Conservation (phyloP, 2,113 vertebrate genomes). For the Lutjanus erythropterus region DNA sequence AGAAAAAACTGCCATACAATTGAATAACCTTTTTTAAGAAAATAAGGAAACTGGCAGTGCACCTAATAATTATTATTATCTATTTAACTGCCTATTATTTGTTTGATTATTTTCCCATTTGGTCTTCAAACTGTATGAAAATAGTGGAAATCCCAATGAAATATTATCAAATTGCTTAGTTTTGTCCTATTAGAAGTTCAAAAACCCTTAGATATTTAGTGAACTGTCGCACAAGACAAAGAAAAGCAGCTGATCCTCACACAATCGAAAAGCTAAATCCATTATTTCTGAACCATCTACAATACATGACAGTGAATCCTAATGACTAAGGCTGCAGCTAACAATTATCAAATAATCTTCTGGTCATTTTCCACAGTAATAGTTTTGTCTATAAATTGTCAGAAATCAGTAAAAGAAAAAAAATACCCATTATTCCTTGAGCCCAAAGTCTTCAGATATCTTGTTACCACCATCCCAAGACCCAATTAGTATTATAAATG, state of each 20-base stretch:
- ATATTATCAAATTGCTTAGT: not conserved
- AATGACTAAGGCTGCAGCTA: not conserved
- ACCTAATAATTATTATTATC: not conserved
- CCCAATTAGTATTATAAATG: not conserved
- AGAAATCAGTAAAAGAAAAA: not conserved
- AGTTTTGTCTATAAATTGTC: not conserved
- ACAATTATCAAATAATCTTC: not conserved
- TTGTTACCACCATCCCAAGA: not conserved
- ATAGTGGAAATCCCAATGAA: not conserved
- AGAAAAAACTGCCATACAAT: not conserved
- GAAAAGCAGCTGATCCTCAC: not conserved
- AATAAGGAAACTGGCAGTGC: too few species aligned
- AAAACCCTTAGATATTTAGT: not conserved
- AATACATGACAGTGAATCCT: not conserved
- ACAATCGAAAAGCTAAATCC: not conserved
- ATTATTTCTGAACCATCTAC: not conserved
- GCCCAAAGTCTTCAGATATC: not conserved
- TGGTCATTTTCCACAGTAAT: not conserved
- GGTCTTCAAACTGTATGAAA: slow-evolving; percentile 10
- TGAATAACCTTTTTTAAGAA: not conserved
- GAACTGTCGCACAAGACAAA: not conserved
- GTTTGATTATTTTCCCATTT: not conserved
- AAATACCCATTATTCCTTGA: not conserved
- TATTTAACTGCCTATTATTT: not conserved
- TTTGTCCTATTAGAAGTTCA: not conserved